Evolutionary conservation across 2,888 invertebrate genomes (phyloP).

Genomic region (Erynnis tages): DNA sequence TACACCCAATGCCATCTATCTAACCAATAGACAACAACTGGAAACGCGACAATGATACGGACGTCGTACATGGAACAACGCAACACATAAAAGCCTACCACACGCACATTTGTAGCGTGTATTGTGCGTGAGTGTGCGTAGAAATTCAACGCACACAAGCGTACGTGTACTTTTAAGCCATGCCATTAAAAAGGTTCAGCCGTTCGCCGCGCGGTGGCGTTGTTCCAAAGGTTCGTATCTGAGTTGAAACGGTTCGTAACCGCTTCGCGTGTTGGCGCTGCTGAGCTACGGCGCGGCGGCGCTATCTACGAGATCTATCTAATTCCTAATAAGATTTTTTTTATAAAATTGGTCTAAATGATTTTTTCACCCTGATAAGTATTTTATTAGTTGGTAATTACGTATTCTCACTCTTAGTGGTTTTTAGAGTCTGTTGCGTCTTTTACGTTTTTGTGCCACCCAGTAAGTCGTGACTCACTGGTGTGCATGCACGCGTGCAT

Average conservation of each 20-base stretch:
- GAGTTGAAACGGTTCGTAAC: slow-evolving; percentile 44
- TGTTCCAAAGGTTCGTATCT: slow-evolving; percentile 60
- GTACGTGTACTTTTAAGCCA: slow-evolving; percentile 54
- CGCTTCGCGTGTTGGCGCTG: slow-evolving; percentile 56
- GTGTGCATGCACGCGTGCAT: slow-evolving; percentile 34
- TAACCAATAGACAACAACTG: slow-evolving; percentile 61
- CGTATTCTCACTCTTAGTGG: background rate
- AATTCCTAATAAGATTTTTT: slow-evolving; percentile 3
- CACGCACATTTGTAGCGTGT: slow-evolving; percentile 63
- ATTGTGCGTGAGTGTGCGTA: slow-evolving; percentile 62
- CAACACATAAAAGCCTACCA: slow-evolving; percentile 61
- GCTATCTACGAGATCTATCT: background rate
- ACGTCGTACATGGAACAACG: slow-evolving; percentile 58
- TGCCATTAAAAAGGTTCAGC: slow-evolving; percentile 76
- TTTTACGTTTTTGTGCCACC: slow-evolving; percentile 15
- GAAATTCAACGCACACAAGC: slow-evolving; percentile 61
- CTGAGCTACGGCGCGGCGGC: slow-evolving; percentile 48
- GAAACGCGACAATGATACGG: slow-evolving; percentile 48
- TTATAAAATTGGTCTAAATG: too few relatives aligned
- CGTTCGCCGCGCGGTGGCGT: slow-evolving; percentile 76
- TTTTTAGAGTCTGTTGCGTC: background rate
- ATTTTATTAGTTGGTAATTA: background rate
- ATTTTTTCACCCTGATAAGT: too few relatives aligned
- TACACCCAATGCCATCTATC: slow-evolving; percentile 74
- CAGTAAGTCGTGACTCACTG: slow-evolving; percentile 25